A percentile compares a stretch with the other conserved stretches of the same genome.
These are phyloP conservation scores for Pantherophis vulpinus DNA, from an alignment of 2,797 vertebrate species.

Conservation along the genomic window DNA sequence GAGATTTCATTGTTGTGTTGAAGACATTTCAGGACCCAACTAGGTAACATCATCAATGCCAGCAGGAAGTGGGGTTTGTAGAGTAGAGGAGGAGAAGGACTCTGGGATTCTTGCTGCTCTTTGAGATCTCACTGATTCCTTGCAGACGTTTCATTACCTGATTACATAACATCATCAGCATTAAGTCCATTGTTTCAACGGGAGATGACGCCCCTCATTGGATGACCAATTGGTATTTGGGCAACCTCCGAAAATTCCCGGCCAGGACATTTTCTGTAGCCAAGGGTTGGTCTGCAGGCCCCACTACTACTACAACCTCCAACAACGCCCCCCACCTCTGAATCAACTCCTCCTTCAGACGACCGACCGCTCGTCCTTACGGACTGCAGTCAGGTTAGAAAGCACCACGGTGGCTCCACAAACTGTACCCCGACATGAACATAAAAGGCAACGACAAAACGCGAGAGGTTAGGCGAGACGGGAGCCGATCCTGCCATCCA, in stretches of 20 bases:
- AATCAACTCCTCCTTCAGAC: background rate
- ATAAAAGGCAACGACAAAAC: constrained; percentile 66
- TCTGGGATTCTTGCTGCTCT: too few relatives aligned
- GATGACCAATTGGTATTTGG: background rate
- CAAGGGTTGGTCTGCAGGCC: background rate
- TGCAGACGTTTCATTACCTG: too few relatives aligned
- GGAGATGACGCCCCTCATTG: background rate
- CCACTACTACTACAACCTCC: background rate
- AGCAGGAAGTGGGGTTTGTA: too few relatives aligned
- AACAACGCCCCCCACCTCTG: too few relatives aligned
- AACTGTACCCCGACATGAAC: constrained; percentile 56
- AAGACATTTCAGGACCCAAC: too few relatives aligned
- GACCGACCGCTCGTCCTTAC: too few relatives aligned
- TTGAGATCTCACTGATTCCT: too few relatives aligned
- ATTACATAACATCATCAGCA: too few relatives aligned
- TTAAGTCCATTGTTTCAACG: background rate
- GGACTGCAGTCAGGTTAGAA: background rate
- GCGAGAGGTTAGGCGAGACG: constrained; percentile 44
- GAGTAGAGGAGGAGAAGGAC: too few relatives aligned
- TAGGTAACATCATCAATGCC: too few relatives aligned
- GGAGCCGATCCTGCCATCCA: constrained; percentile 49
- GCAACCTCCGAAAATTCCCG: background rate
- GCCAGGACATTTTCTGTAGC: background rate
- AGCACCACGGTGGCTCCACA: background rate
- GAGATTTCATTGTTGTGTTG: too few relatives aligned